Conservation (phyloP, 2,888 invertebrate genomes). For the Mylabris sibirica region DNA sequence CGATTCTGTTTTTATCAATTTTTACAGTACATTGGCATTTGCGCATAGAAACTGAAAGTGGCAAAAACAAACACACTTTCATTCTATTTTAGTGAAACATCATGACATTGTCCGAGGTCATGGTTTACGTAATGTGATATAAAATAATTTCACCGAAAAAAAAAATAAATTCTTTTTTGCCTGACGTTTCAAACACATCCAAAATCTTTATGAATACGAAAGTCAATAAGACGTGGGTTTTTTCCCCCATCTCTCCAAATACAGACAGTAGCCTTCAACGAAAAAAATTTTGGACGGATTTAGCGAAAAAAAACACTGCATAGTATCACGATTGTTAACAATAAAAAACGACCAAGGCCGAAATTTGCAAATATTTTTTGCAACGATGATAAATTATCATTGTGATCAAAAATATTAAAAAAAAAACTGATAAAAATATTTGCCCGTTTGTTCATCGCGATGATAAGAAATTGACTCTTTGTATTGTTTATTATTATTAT, state of each 20-base stretch:
- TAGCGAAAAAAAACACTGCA: neutral
- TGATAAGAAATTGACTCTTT: neutral
- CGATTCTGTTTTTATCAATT: neutral
- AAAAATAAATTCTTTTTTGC: conserved; percentile 28
- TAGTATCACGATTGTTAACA: neutral
- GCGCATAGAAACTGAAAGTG: conserved; percentile 48
- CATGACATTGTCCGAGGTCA: conserved; percentile 61
- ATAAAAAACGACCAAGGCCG: neutral
- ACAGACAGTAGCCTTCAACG: neutral
- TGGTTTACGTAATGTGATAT: conserved; percentile 55
- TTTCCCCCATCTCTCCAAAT: neutral
- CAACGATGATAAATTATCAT: too few relatives aligned
- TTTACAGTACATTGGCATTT: conserved; percentile 31
- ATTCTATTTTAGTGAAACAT: conserved; percentile 45
- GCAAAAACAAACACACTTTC: conserved; percentile 35
- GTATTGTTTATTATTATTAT: too few relatives aligned
- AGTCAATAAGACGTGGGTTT: neutral
- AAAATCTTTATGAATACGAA: neutral
- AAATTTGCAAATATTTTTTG: neutral
- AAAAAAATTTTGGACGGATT: neutral
- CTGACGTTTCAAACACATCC: neutral
- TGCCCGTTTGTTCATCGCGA: neutral
- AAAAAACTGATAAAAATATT: neutral
- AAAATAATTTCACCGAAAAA: conserved; percentile 18
- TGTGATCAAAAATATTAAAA: neutral